Percentiles rank a stretch among this genome's conserved stretches.
These are phyloP conservation scores for Anniella stebbinsi DNA, from an alignment of 2,797 vertebrate genomes.

Conservation along the genomic window DNA sequence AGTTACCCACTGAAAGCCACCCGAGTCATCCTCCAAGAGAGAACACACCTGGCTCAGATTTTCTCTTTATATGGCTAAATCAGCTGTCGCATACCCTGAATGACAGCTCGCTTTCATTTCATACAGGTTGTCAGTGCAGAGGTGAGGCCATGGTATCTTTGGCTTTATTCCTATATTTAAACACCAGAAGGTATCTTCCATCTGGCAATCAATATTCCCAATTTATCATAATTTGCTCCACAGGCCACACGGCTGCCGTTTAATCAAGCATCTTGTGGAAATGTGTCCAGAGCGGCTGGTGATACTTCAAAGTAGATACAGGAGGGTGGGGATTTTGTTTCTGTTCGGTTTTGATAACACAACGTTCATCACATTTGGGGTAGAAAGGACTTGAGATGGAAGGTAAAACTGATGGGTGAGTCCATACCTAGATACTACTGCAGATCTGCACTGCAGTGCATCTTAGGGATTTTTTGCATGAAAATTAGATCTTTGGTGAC, in stretches of 20 bases:
- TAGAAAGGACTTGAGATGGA: too few relatives aligned
- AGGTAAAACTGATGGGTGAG: too few relatives aligned
- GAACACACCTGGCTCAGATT: slow-evolving; percentile 26
- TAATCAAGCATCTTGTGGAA: slow-evolving; percentile 62
- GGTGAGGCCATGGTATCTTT: slow-evolving; percentile 71
- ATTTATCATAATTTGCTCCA: slow-evolving; percentile 67
- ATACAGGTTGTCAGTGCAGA: slow-evolving; percentile 52
- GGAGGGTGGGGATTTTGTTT: too few relatives aligned
- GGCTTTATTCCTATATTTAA: slow-evolving; percentile 68
- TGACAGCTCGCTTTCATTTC: slow-evolving; percentile 65
- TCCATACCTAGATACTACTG: neutral
- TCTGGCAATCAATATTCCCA: slow-evolving; percentile 65
- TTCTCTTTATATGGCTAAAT: slow-evolving; percentile 69
- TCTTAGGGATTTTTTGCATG: neutral
- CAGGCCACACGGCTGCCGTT: slow-evolving; percentile 41
- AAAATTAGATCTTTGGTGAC: neutral
- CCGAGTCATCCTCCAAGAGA: neutral
- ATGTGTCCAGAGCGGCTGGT: slow-evolving; percentile 22
- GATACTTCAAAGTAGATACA: neutral
- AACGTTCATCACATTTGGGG: too few relatives aligned
- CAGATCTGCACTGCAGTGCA: neutral
- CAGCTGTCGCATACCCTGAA: slow-evolving; percentile 63
- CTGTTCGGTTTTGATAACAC: too few relatives aligned
- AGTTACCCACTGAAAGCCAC: neutral
- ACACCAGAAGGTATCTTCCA: slow-evolving; percentile 46